Percentiles rank a stretch among this genome's conserved stretches.
Evolutionary conservation across 2,888 invertebrate species (phyloP).

Genomic region (Asteroscopus sphinx): DNA sequence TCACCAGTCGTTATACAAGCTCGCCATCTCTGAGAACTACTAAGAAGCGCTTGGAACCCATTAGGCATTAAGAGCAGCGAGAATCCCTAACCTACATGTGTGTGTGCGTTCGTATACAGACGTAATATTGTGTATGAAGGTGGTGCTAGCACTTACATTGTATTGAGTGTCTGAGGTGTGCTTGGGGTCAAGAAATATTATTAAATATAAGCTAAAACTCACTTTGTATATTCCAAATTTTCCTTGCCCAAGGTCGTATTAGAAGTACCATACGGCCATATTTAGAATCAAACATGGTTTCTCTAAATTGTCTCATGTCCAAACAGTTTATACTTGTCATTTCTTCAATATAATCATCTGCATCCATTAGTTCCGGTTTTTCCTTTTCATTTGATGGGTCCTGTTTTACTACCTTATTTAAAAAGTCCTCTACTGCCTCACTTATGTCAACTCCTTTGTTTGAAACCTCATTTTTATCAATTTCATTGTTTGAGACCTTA

Average conservation of each 20-base stretch:
- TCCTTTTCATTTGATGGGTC: slow-evolving; percentile 35
- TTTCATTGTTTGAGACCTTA: slow-evolving; percentile 28
- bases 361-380: slow-evolving; percentile 35
- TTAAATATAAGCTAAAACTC: slow-evolving; percentile 47
- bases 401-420: not conserved
- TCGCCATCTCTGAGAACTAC: no score
- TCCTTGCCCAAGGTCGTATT: slow-evolving; percentile 78
- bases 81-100: no score
- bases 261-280: slow-evolving; percentile 79
- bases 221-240: slow-evolving; percentile 78
- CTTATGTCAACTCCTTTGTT: slow-evolving; percentile 25
- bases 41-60: no score
- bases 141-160: no score
- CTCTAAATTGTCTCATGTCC: slow-evolving; percentile 66
- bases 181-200: no score
- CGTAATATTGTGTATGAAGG: no score
- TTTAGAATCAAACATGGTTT: slow-evolving; percentile 74
- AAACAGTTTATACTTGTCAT: slow-evolving; percentile 70
- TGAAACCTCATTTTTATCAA: slow-evolving; percentile 20
- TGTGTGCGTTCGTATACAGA: no score
- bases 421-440: slow-evolving; percentile 7
- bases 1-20: no score
- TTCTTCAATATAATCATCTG: slow-evolving; percentile 71
- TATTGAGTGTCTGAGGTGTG: no score
- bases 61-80: no score